Evolutionary conservation across 2,888 invertebrate species (phyloP).

Genomic region (Cephus sareptanus): DNA sequence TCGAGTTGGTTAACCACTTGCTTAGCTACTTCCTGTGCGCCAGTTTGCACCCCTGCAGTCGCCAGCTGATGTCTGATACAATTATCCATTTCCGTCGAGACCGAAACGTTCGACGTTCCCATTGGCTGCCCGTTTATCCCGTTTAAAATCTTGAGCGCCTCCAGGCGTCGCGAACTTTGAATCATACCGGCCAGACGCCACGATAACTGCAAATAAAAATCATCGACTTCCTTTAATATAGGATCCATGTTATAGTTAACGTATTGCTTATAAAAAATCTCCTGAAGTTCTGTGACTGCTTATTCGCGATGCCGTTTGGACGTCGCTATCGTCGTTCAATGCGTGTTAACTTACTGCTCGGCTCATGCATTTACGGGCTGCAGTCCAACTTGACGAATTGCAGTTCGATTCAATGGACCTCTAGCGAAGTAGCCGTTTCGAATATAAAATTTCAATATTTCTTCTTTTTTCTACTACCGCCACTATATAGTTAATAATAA

Average conservation of each 20-base stretch:
- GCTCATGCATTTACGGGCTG: neutral
- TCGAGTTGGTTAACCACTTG: conserved; percentile 74
- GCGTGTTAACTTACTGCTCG: neutral
- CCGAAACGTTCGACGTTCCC: conserved; percentile 19
- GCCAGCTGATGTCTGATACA: conserved; percentile 56
- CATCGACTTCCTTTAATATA: neutral
- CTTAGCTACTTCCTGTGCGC: conserved; percentile 52
- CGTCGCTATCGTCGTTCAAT: neutral
- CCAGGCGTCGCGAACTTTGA: conserved; percentile 51
- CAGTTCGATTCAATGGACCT: neutral
- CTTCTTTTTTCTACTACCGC: neutral
- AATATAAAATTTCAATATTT: neutral
- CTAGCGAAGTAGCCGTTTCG: neutral
- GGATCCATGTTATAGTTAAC: neutral
- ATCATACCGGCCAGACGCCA: conserved; percentile 58
- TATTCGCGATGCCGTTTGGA: neutral
- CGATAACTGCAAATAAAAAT: conserved; percentile 46
- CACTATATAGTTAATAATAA: neutral
- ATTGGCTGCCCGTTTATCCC: conserved; percentile 31
- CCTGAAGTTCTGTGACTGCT: neutral
- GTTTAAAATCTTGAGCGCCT: conserved; percentile 52
- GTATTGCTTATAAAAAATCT: neutral
- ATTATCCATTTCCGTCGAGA: conserved; percentile 46
- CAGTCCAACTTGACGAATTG: neutral
- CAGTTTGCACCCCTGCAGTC: conserved; percentile 50